Base-by-base conservation (phyloP, 2,113 vertebrate genomes). In the Megaceryle maxima region DNA sequence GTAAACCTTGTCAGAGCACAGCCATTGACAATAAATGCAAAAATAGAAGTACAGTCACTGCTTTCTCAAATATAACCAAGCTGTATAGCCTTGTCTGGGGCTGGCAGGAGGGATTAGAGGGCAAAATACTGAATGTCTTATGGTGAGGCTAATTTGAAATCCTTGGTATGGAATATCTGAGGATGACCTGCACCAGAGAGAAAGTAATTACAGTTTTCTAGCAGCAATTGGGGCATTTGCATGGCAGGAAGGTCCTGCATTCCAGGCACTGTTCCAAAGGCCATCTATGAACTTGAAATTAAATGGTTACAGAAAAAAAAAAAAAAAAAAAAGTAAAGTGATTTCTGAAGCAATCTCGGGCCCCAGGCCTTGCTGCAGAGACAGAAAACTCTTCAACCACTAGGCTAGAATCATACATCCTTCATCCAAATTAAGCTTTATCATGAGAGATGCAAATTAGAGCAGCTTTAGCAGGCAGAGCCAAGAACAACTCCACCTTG, bases 321-420 rank as follows among this genome's bases (percentile, higher is more conserved):
- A 46, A 84, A 59, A 78, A 96, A 37, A 37, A 37, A 93, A 89
- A 89, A 21, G 48, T 43, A 72, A 87, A 94, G 59, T 75, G 74
- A 90, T 64, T 95, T 51, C 56, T 78, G 69, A 74, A 87, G 56
- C 21, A 78, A 48, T 55, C 43, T 67, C 2, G 2, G 56, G 43
- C 25, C 63, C 48, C 53, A 57, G 37, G 67, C 48, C 81, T 88
- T 50, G 51, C 73, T 95, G 31, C 69, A 60, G 62, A 78, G 84
- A 35, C 2, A 11, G 46, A 81, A 84, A 87, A 9, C 20, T 67
- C 84, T 64, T 73, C 31, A 70, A 46, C 33, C 37, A 20, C 29
- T 50, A 67, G 6, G 41, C 55, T 69, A 67, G 51, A 70, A 63
- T 43, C 41, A 31, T 5, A 53, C 17, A 73, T 5, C 56, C 19